phyloP scores from a whole-genome alignment of 2,888 invertebrate genomes.

The Tiphia femorata region DNA sequence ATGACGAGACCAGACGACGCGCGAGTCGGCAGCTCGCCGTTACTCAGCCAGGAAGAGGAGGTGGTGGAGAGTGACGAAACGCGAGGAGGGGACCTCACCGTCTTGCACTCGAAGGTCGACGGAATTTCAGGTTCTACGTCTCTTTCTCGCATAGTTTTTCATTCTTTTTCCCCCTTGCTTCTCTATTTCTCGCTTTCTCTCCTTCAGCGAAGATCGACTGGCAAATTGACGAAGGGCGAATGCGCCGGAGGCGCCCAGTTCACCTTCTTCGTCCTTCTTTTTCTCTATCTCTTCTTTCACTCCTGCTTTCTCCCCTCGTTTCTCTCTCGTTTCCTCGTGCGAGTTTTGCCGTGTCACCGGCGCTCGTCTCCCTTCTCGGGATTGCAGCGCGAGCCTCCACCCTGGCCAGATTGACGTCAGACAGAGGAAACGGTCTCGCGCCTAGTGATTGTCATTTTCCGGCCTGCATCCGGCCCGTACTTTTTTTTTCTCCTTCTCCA shows the following conservation, averaged over 20 bases:
- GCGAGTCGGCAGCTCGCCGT: neutral
- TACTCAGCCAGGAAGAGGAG: neutral
- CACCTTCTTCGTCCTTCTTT: too few relatives aligned
- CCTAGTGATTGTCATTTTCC: slow-evolving; percentile 68
- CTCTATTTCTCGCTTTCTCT: too few relatives aligned
- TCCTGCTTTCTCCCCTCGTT: neutral
- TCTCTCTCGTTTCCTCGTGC: neutral
- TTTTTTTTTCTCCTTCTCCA: slow-evolving; percentile 51
- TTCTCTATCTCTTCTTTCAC: slow-evolving; percentile 18
- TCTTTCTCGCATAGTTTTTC: too few relatives aligned
- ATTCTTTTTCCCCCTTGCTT: too few relatives aligned
- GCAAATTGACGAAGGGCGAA: slow-evolving; percentile 44
- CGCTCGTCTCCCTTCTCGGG: slow-evolving; percentile 3
- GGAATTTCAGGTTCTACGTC: slow-evolving; percentile 33
- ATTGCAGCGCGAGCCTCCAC: slow-evolving; percentile 27
- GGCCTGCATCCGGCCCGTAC: slow-evolving; percentile 61
- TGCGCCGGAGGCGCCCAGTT: slow-evolving; percentile 44
- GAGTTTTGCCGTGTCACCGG: slow-evolving; percentile 4
- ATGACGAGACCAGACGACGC: slow-evolving; percentile 22
- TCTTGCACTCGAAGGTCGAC: slow-evolving; percentile 38
- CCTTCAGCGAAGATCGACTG: slow-evolving; percentile 39
- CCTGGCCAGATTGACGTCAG: slow-evolving; percentile 58
- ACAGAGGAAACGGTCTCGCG: slow-evolving; percentile 56
- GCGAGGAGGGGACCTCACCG: slow-evolving; percentile 22
- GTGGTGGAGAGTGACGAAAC: neutral